Evolutionary conservation across 2,888 invertebrate species (phyloP).

Genomic region (Nemoura dubitans): DNA sequence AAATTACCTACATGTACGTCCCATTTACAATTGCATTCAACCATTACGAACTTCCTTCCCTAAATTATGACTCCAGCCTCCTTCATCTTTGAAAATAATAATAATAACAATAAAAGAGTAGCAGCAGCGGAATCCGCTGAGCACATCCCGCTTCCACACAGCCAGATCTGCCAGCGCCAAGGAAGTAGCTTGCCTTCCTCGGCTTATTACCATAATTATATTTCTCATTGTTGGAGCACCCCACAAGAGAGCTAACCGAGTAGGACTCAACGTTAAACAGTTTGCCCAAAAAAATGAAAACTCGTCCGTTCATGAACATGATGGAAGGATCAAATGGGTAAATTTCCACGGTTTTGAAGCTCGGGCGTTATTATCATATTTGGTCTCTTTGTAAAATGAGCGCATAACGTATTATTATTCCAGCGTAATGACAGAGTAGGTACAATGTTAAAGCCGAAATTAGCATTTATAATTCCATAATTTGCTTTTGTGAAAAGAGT

Average conservation of each 20-base stretch:
- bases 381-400: conserved; percentile 17
- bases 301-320: not conserved
- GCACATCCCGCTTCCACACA: conserved; percentile 14
- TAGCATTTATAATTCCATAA: conserved; percentile 8
- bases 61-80: conserved; percentile 18
- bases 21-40: conserved; percentile 27
- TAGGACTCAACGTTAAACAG: not conserved
- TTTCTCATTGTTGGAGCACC: conserved; percentile 27
- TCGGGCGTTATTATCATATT: not conserved
- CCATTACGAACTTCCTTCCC: conserved; percentile 1
- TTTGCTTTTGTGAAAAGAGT: conserved; percentile 9
- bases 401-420: conserved; percentile 18
- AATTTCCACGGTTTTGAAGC: not conserved
- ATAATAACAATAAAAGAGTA: conserved; percentile 1
- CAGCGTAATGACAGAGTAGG: conserved; percentile 14
- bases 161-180: not conserved
- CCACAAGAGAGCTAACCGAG: conserved; percentile 28
- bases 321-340: not conserved
- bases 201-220: conserved; percentile 33
- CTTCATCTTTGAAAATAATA: conserved; percentile 29
- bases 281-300: not conserved
- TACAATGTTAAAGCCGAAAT: conserved; percentile 19
- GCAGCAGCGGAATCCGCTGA: not conserved
- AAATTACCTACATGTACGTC: conserved; percentile 22
- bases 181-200: conserved; percentile 7